Evolutionary conservation across 1,140 invertebrate species (phyloP).

Genomic region (Drosophila albomicans): DNA sequence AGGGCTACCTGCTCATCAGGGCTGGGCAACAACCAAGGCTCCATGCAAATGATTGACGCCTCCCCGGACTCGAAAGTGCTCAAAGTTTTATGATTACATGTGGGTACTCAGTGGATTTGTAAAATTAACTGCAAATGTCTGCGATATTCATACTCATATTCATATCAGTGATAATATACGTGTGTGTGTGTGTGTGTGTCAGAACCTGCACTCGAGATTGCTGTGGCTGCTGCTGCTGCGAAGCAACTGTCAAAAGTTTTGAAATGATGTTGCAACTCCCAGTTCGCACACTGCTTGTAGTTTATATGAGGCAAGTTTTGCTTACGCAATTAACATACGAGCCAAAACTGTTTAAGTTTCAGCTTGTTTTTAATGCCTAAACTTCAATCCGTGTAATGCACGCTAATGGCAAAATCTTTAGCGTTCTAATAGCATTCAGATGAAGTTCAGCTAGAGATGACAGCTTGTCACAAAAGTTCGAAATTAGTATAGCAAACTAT

Average conservation of each 20-base stretch:
- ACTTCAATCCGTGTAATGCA: conserved; percentile 33
- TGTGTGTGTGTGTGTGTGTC: neutral
- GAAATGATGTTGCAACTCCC: neutral
- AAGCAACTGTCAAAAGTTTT: conserved; percentile 43
- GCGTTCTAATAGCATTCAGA: too few relatives aligned
- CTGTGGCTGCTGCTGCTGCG: neutral
- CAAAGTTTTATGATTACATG: conserved; percentile 58
- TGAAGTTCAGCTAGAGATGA: neutral
- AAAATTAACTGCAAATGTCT: conserved; percentile 51
- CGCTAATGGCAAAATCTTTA: conserved; percentile 26
- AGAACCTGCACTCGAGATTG: neutral
- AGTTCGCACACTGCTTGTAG: neutral
- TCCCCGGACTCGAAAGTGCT: conserved; percentile 23
- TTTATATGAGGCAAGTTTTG: conserved; percentile 32
- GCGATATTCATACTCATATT: conserved; percentile 17
- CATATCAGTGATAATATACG: neutral
- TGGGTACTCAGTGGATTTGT: conserved; percentile 49
- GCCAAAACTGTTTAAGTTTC: conserved; percentile 14
- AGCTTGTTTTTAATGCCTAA: conserved; percentile 23
- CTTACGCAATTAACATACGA: conserved; percentile 16
- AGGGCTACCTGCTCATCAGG: neutral
- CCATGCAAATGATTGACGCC: conserved; percentile 34
- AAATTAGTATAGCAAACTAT: too few relatives aligned
- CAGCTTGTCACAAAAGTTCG: neutral
- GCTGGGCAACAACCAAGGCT: neutral